Base-by-base conservation (phyloP, 2,113 vertebrate genomes). In the Cnemophilus loriae region DNA sequence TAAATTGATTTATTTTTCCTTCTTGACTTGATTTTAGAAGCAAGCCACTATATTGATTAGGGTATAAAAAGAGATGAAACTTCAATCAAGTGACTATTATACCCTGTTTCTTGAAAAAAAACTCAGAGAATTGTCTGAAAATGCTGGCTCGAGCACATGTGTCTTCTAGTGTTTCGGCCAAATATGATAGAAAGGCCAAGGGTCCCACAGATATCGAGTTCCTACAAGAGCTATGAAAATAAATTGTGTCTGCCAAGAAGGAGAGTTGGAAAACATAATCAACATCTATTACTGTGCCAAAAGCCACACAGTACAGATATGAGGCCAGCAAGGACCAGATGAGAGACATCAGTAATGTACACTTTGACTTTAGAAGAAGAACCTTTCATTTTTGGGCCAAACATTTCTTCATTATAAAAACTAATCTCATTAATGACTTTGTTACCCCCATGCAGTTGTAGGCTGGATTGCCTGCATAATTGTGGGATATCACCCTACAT, bases 221-320 rank as follows among this genome's bases (percentile, higher is more conserved):
- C 82, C 50, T 93, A 85, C 47, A 86, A 88, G 71, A 81, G 28
- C 71, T 67, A 22, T 57, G 68, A 84, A 95, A 95, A 93, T 68
- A 89, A 77, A 68, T 86, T 21, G 27, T 28, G 13, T 32, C 79
- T 93, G 76, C 82, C 96, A 92, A 90, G 89, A 87, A 78, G 10
- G 44, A n/a, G 57, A 67, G 60, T 18, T 84, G 73, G 56, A 73
- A 94, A 93, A 77, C 28, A 74, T 87, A 63, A 75, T 47, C 39
- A 24, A 59, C n/a, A 55, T 50, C 35, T 70, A 30, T 35, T 60
- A 47, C 35, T 1, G 1, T 49, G 85, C 90, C 88, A 92, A 95
- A 94, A 96, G 39, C n/a, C 84, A 84, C 32, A 78, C 16, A 80
- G 13, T 20, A 19, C 13, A 61, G 59, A 57, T 20, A 76, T 39